Evolutionary conservation across 2,888 invertebrate genomes (phyloP), one percentile per base, ranked within the genome.

Genomic region (Amitus sp.): DNA sequence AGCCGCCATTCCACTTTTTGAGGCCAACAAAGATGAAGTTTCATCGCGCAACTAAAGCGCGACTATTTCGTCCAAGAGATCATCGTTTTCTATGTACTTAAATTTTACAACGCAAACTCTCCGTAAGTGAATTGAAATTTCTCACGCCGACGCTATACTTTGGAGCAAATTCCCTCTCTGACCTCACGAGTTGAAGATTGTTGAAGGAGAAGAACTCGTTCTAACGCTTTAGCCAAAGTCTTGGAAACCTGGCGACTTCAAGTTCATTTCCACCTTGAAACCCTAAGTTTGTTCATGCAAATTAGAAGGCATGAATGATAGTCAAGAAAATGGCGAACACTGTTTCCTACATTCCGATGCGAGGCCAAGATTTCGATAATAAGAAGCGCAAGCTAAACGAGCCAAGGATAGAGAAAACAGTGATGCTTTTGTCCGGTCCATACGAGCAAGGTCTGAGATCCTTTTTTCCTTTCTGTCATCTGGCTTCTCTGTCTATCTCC

Each of bases 371-470:
- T 39, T 47, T 17, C 27, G 37, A 17, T 13, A 40, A 49, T 49
- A 49, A 40, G 17, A 28, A 49, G 40, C 28, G 49, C 12, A 49
- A 49, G 40, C 49, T 40, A 49, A 49, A 49, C 27, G 40, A 40
- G 49, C 40, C 17, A 18, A 40, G 51, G 37, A 52, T 43, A 65
- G 63, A 40, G 27, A 64, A 63, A 57, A 53, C 47, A 45, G 49
- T 42, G 37, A 34, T 47, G 48, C 51, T 56, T n/a, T 54, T 59
- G 55, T 33, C 48, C 45, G 45, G 43, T 37, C 56, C 30, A 54
- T 18, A 57, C 27, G 39, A 66, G 61, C 45, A 23, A 40, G 47
- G 48, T 40, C 47, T 37, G 52, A 40, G 49, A 50, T 50, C 37
- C 39, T 47, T 43, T 51, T 30, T 43, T 51, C 40, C 34, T 30